These are phyloP conservation scores for Salticus scenicus DNA, from an alignment of 2,888 invertebrate species.

Conservation along the genomic window DNA sequence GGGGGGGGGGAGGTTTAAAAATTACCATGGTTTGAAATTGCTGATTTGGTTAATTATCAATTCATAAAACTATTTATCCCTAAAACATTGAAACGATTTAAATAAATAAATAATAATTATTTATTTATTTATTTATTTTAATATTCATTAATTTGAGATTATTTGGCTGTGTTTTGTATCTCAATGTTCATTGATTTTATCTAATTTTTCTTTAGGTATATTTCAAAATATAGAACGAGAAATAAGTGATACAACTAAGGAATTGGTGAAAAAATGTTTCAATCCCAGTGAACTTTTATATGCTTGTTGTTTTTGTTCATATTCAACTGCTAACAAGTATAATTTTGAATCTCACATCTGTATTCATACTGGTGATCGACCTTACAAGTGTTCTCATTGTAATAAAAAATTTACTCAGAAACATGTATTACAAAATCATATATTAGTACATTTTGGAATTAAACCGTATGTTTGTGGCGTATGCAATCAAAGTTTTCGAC, in stretches of 20 bases:
- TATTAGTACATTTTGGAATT: slow-evolving; percentile 2
- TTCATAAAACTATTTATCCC: too few species aligned
- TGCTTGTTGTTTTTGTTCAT: slow-evolving; percentile 21
- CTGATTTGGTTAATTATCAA: too few species aligned
- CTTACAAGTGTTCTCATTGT: slow-evolving; percentile 36
- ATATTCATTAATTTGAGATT: too few species aligned
- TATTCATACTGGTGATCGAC: slow-evolving; percentile 40
- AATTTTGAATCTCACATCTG: slow-evolving; percentile 28
- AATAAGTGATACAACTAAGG: not conserved
- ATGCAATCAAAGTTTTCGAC: not conserved
- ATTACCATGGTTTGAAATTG: too few species aligned
- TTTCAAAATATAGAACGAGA: not conserved
- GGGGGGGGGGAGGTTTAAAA: too few species aligned
- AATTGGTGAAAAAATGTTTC: slow-evolving; percentile 6
- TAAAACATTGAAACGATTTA: too few species aligned
- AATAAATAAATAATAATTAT: too few species aligned
- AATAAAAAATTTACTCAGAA: slow-evolving; percentile 26
- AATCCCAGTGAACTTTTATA: not conserved
- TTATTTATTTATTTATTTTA: too few species aligned
- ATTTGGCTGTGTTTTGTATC: too few species aligned
- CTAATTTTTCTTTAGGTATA: not conserved
- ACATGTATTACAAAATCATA: slow-evolving; percentile 20
- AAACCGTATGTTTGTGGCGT: not conserved
- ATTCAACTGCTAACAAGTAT: not conserved
- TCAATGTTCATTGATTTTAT: too few species aligned